A percentile compares a stretch with the other conserved stretches of the same genome.
These are phyloP conservation scores for Corbicula japonica DNA, from an alignment of 2,888 invertebrate species.

Conservation along the genomic window DNA sequence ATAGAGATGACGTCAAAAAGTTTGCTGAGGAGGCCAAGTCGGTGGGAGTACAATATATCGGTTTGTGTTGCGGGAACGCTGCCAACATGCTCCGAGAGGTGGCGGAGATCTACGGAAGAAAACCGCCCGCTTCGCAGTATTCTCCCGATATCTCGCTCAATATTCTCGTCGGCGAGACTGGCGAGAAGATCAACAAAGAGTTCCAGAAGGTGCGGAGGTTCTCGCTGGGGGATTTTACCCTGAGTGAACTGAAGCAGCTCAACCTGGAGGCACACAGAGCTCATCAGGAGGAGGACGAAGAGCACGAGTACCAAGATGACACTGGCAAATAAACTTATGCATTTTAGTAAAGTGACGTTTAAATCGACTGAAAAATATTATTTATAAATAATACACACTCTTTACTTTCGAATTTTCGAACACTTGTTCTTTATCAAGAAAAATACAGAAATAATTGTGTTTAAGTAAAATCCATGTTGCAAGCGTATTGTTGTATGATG, in stretches of 20 bases:
- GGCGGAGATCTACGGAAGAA: conserved; percentile 77
- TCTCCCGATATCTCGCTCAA: conserved; percentile 58
- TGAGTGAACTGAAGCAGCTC: conserved; percentile 16
- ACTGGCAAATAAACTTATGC: too few species aligned
- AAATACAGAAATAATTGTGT: too few species aligned
- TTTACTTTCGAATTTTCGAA: too few species aligned
- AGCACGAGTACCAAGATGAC: too few species aligned
- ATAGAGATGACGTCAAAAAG: conserved; percentile 71
- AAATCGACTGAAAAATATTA: too few species aligned
- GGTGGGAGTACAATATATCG: conserved; percentile 81
- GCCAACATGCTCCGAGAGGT: conserved; percentile 76
- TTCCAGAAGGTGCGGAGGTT: conserved; percentile 36
- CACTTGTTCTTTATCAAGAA: too few species aligned
- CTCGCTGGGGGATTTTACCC: conserved; percentile 41
- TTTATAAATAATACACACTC: too few species aligned
- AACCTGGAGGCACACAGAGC: conserved; percentile 1
- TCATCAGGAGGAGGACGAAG: too few species aligned
- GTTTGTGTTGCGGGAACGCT: conserved; percentile 83
- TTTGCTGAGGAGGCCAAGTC: conserved; percentile 78
- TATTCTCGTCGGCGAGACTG: conserved; percentile 49
- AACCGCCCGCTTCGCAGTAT: conserved; percentile 74
- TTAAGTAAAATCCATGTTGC: too few species aligned
- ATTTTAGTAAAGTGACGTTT: too few species aligned
- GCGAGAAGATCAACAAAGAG: conserved; percentile 40
- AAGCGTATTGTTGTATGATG: too few species aligned